Evolutionary conservation across 2,797 vertebrate species (phyloP), one percentile per base, ranked within the genome.

Genomic region (Pampus argenteus): DNA sequence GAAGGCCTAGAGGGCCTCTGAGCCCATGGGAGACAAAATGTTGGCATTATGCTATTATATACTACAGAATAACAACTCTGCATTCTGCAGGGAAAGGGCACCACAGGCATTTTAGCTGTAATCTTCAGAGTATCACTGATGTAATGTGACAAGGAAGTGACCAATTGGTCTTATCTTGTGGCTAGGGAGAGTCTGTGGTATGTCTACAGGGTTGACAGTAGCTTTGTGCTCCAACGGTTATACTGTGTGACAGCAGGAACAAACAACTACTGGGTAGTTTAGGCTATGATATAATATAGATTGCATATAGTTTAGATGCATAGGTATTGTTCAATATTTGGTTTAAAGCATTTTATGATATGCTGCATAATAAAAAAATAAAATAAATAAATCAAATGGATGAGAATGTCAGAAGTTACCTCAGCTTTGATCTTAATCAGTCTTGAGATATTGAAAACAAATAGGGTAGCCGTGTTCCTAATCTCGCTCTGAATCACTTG

Each of bases 61-160:
- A n/a, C n/a, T 84, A 81, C 6, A 1, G 70, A 85, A 76, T 73
- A 67, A 66, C 67, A 78, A 73, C 76, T 79, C 71, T 62, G 34
- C 40, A 71, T 82, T 82, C 66, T 84, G 70, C 79, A 76, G 77
- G 51, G 71, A 85, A 85, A 87, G 81, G 78, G 57, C 84, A 78
- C 81, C 70, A 83, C 74, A 70, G 89, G 86, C 88, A 84, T 82
- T 89, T 92, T 83, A 84, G 85, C 88, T 86, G 78, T 82, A 79
- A 84, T 89, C 81, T 85, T 82, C 76, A 38, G 61, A 71, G 64
- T 84, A 88, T 86, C 68, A 66, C 84, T 91, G 86, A 93, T 91
- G 52, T 85, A 86, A 89, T 90, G 87, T 94, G 93, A 95, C 91
- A 94, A 91, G 86, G 84, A 89, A 91, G 89, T 87, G 89, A 91